These are phyloP conservation scores for Caenorhabditis sinica DNA, from an alignment of 2,888 invertebrate species.

Conservation along the genomic window DNA sequence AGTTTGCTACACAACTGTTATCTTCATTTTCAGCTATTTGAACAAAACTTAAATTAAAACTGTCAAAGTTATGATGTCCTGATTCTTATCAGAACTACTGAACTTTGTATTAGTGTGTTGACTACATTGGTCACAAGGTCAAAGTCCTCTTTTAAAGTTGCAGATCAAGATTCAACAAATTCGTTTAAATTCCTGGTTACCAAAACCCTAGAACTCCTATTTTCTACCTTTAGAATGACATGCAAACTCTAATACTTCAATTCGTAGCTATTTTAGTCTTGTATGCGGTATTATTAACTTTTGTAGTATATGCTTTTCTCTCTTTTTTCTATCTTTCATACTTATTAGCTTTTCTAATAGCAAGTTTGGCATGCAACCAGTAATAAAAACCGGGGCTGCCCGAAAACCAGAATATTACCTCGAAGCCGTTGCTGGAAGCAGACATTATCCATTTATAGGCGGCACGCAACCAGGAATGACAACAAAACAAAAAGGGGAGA, in stretches of 20 bases:
- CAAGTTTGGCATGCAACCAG: constrained; percentile 24
- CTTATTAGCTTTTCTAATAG: constrained; percentile 48
- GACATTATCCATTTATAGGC: constrained; percentile 66
- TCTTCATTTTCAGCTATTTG: background rate
- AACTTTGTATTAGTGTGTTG: too few relatives aligned
- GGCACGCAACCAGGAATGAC: constrained; percentile 32
- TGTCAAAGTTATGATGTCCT: background rate
- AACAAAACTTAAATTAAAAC: background rate
- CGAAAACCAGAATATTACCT: constrained; percentile 40
- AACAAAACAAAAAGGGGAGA: constrained; percentile 33
- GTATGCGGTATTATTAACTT: constrained; percentile 1
- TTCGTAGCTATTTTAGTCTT: background rate
- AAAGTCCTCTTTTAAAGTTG: background rate
- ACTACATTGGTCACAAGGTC: background rate
- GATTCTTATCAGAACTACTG: too few relatives aligned
- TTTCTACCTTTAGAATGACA: background rate
- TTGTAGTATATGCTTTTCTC: constrained; percentile 24
- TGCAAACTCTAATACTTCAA: background rate
- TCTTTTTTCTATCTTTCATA: constrained; percentile 36
- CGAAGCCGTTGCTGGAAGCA: constrained; percentile 67
- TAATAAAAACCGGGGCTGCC: constrained; percentile 6
- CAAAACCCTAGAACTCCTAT: background rate
- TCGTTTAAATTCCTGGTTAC: background rate
- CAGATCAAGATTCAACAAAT: too few relatives aligned
- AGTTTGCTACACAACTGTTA: background rate